Conservation (phyloP, 64 coral and sea anemone species). For the Cladopsammia gracilis region DNA sequence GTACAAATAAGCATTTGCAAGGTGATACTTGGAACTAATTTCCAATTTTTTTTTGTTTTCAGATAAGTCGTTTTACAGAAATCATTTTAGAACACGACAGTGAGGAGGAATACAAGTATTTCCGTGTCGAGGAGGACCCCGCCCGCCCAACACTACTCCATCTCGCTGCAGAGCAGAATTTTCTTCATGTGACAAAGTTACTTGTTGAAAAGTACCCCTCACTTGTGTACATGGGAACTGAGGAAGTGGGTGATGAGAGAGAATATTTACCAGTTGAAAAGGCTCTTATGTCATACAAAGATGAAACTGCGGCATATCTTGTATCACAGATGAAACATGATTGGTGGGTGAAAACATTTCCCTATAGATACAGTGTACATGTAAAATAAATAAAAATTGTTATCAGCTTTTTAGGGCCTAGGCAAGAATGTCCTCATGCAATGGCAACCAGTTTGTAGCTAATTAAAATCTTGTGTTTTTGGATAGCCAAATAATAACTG, state of each 20-base stretch:
- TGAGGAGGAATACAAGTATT: slow-evolving; percentile 64
- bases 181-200: slow-evolving; percentile 72
- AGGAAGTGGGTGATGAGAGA: slow-evolving; percentile 36
- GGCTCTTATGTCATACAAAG: slow-evolving; percentile 58
- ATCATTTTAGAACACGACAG: slow-evolving; percentile 82
- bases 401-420: too few relatives aligned
- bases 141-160: slow-evolving; percentile 74
- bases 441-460: too few relatives aligned
- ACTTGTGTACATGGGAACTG: slow-evolving; percentile 68
- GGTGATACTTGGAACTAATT: too few relatives aligned
- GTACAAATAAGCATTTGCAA: too few relatives aligned
- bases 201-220: slow-evolving; percentile 70
- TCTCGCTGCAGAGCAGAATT: slow-evolving; percentile 66
- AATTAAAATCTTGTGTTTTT: too few relatives aligned
- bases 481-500: too few relatives aligned
- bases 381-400: too few relatives aligned
- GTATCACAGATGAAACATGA: slow-evolving; percentile 82
- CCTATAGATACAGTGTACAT: not conserved
- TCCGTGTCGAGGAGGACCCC: slow-evolving; percentile 73
- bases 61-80: slow-evolving; percentile 89
- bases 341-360: slow-evolving; percentile 41
- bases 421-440: too few relatives aligned
- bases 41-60: not conserved
- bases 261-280: slow-evolving; percentile 78
- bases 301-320: slow-evolving; percentile 84